Base-by-base conservation (phyloP, 2,888 invertebrate genomes). In the Agriotes lineatus region DNA sequence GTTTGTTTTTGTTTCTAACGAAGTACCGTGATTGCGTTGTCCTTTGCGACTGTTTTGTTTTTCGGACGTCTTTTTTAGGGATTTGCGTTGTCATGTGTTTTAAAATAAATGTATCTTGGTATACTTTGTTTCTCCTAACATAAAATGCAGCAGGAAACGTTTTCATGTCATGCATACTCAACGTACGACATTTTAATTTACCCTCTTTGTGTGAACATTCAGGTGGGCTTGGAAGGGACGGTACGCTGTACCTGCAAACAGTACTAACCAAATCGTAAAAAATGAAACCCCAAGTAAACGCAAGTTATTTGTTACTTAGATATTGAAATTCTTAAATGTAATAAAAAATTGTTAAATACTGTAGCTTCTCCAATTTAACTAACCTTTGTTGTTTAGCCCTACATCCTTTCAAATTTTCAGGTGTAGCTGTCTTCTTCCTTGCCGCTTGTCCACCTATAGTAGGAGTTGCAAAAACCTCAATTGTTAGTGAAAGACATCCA, bases 31-130 rank as follows among this genome's bases (percentile, higher is more conserved):
- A 52, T 52, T 52, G 52, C 7, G 12, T 33, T 30, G 52, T 52
- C 33, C 1, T 52, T 30, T 52, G 30, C 7, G 25, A 33, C 30
- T 52, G 25, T 4, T 52, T 33, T 33, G 33, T 25, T 52, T 52
- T 25, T 52, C 18, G 52, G 52, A 19, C n/a, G n/a, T n/a, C n/a
- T 48, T n/a, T 48, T n/a, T 48, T 48, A 48, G 48, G 48, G 20
- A n/a, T 48, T 48, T 48, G 19, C 48, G 48, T 48, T 19, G 48
- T 48, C 48, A 20, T 52, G n/a, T n/a, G n/a, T n/a, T n/a, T n/a
- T n/a, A n/a, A n/a, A n/a, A n/a, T n/a, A n/a, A n/a, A n/a, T n/a
- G n/a, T n/a, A n/a, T n/a, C n/a, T n/a, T n/a, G n/a, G n/a, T n/a
- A n/a, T n/a, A n/a, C n/a, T n/a, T n/a, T 52, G 52, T 30, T 18